These are phyloP conservation scores for Ptyas mucosa DNA, from an alignment of 2,113 vertebrate species.

Conservation along the genomic window DNA sequence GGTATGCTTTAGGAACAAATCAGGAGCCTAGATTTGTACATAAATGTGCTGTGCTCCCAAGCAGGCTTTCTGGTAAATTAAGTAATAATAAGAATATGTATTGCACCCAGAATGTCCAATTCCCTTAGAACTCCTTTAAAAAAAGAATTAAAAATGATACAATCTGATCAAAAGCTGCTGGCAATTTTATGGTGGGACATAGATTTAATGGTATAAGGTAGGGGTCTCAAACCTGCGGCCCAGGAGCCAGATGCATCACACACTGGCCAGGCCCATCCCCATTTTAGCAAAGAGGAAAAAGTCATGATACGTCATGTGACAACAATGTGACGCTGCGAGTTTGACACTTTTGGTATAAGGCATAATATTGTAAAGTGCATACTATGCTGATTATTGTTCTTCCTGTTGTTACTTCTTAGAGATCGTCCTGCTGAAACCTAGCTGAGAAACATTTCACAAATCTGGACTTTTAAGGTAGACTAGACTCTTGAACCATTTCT, in stretches of 20 bases:
- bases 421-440: not conserved
- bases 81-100: not conserved
- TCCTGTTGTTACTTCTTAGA: not conserved
- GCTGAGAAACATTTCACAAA: not conserved
- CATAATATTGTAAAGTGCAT: not conserved
- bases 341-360: not conserved
- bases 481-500: accelerated
- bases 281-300: no score
- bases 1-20: not conserved
- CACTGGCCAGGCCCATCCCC: no score
- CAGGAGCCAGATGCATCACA: no score
- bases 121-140: not conserved
- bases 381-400: not conserved
- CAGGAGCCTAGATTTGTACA: not conserved
- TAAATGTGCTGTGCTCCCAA: not conserved
- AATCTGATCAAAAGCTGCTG: not conserved
- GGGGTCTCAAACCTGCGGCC: no score
- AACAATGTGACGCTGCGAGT: no score
- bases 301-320: no score
- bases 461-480: not conserved
- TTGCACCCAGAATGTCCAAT: not conserved
- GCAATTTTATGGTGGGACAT: not conserved
- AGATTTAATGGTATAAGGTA: not conserved
- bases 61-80: not conserved
- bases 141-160: not conserved